Evolutionary conservation across 1,140 invertebrate genomes (phyloP), one percentile per base, ranked within the genome.

Genomic region (Aethina tumida): DNA sequence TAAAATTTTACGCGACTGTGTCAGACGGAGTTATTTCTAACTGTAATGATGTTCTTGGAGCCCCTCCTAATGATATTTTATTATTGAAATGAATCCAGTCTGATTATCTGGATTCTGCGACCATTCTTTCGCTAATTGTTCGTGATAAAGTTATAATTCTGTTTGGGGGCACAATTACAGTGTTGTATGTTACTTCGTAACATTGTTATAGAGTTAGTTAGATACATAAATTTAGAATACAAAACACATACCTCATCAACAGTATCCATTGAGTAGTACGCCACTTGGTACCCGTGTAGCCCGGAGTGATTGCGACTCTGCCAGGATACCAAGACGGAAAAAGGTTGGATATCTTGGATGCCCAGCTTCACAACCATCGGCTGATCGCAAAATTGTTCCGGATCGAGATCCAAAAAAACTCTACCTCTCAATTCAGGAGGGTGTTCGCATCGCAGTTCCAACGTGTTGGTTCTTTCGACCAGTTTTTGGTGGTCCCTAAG

Each of bases 251-350:
- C 68, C 49, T 72, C 64, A 36, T 73, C 66, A 31, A 71, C 59
- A 9, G 66, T 68, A 55, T 83, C 81, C 46, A 81, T 71, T 18
- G 79, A 73, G 53, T 85, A 83, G 66, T 90, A 90, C 45, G 81
- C 79, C 47, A 93, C 78, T 67, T 85, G 79, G 58, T 85, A 93
- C 31, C 84, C 87, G 48, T 79, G 79, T 35, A 94, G 70, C 13
- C 82, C 81, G 9, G 81, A 82, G 62, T 87, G 81, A 66, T 92
- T 90, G 48, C 86, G 73, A 47, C 84, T 85, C 58, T 90, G 82
- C 88, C 88, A 92, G 33, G 84, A 81, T 8, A 91, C 81, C 34
- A 87, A 66, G 19, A 91, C 77, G n/a, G 82, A 85, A 62, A 82
- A 85, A 2, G 85, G 84, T 61, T 89, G 84, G 19, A 91, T 83